phyloP scores from a whole-genome alignment of 2,888 invertebrate genomes.

The Coenonympha glycerion region DNA sequence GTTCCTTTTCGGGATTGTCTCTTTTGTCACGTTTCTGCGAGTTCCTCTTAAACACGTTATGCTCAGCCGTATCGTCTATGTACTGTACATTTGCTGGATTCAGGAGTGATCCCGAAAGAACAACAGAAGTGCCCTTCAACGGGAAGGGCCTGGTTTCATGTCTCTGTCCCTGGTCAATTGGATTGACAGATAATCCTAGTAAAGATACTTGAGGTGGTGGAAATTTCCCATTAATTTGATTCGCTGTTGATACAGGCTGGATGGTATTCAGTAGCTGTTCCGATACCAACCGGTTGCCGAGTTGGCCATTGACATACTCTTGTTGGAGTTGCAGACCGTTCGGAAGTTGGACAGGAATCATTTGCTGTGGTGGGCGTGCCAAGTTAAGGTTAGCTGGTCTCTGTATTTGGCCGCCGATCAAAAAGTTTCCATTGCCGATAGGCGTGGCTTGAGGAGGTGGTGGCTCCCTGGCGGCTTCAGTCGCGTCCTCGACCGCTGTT shows the following conservation, averaged over 20 bases:
- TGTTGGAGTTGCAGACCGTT: constrained; percentile 73
- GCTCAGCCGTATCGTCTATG: constrained; percentile 70
- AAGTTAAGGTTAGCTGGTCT: constrained; percentile 73
- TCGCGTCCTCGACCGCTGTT: constrained; percentile 74
- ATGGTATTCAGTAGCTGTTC: constrained; percentile 71
- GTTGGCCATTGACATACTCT: constrained; percentile 80
- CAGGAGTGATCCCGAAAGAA: constrained; percentile 60
- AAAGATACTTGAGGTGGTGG: constrained; percentile 37
- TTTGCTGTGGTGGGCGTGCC: constrained; percentile 66
- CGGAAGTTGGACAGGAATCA: constrained; percentile 62
- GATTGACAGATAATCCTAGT: constrained; percentile 32
- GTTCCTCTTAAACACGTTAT: constrained; percentile 72
- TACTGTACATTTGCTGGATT: constrained; percentile 79
- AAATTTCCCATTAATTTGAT: constrained; percentile 31
- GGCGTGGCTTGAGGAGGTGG: constrained; percentile 65
- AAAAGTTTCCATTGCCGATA: constrained; percentile 71
- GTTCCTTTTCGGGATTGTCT: constrained; percentile 67
- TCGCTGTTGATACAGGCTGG: constrained; percentile 36
- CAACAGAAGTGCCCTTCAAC: constrained; percentile 52
- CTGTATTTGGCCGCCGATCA: constrained; percentile 80
- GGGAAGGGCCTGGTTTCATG: constrained; percentile 40
- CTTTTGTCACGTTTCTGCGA: constrained; percentile 64
- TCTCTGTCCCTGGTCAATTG: constrained; percentile 39
- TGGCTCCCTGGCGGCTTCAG: constrained; percentile 74
- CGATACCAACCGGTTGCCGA: constrained; percentile 74